phyloP scores from a whole-genome alignment of 2,113 vertebrate genomes.

The Datnioides undecimradiatus region DNA sequence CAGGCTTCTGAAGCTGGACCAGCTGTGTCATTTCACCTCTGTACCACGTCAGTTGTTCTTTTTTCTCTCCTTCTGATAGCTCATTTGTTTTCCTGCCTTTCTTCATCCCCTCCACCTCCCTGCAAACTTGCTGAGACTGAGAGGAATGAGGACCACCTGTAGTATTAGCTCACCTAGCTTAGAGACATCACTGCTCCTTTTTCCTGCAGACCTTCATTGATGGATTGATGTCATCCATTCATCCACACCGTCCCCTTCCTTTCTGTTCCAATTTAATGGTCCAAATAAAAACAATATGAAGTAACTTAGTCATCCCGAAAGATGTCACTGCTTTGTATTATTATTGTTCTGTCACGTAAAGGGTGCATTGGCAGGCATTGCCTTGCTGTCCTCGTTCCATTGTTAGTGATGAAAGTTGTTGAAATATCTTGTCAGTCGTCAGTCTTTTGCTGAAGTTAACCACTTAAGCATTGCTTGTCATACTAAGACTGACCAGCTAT shows the following conservation, averaged over 20 bases:
- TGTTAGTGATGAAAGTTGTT: conserved; percentile 32
- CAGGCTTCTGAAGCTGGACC: conserved; percentile 78
- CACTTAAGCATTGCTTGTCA: conserved; percentile 8
- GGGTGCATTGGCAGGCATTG: conserved; percentile 13
- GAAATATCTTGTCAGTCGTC: conserved; percentile 42
- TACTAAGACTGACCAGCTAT: conserved; percentile 41
- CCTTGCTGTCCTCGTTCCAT: conserved; percentile 26
- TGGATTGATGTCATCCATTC: background rate
- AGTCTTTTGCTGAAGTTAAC: conserved; percentile 22
- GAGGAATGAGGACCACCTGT: conserved; percentile 21
- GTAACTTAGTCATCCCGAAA: conserved; percentile 15
- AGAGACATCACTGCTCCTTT: conserved; percentile 3
- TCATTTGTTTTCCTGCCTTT: conserved; percentile 29
- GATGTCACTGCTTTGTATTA: conserved; percentile 26
- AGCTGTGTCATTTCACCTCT: conserved; percentile 3
- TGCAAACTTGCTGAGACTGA: conserved; percentile 19
- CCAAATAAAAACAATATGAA: conserved; percentile 51
- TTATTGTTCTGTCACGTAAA: conserved; percentile 14
- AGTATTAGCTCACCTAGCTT: conserved; percentile 35
- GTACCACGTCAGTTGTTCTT: background rate
- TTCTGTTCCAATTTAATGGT: conserved; percentile 14
- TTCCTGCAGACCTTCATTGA: background rate
- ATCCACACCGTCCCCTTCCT: background rate
- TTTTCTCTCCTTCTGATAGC: conserved; percentile 3
- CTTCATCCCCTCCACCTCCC: conserved; percentile 13